A percentile compares a stretch with the other conserved stretches of the same genome.
Conservation (phyloP, 2,113 vertebrate genomes). For the Lichenostomus cassidix region DNA sequence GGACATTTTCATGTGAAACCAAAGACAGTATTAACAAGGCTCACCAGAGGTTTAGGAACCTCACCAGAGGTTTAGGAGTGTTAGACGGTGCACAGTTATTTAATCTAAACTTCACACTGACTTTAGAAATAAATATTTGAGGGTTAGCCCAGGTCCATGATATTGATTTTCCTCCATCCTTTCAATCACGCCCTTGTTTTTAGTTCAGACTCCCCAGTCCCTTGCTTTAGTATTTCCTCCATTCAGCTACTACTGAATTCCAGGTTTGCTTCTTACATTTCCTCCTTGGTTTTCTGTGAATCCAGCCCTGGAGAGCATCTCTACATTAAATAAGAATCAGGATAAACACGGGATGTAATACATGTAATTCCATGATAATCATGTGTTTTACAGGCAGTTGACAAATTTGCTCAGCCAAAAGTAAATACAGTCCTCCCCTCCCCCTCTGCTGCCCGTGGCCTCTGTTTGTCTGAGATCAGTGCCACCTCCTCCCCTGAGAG, state of each 20-base stretch:
- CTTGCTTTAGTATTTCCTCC: not conserved
- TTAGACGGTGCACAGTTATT: not conserved
- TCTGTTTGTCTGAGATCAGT: constrained; percentile 38
- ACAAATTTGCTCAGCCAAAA: constrained; percentile 50
- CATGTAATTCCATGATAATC: constrained; percentile 56
- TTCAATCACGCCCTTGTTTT: not conserved
- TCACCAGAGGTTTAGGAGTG: not conserved
- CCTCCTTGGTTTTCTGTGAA: not conserved
- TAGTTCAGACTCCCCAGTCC: not conserved
- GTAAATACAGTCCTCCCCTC: not conserved
- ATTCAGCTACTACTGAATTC: not conserved
- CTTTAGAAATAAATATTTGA: not conserved
- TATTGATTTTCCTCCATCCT: not conserved
- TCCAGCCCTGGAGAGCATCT: not conserved
- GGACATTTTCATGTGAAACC: not conserved
- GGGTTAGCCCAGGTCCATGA: not conserved
- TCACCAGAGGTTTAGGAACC: not conserved
- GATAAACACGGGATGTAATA: not conserved
- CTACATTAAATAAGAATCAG: not conserved
- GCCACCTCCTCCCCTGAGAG: constrained; percentile 16
- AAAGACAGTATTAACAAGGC: accelerated
- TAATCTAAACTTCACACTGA: not conserved
- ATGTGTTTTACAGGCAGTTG: constrained; percentile 28
- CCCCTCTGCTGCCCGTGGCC: not conserved
- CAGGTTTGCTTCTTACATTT: not conserved